phyloP scores from a whole-genome alignment of 2,888 invertebrate species.

The Lepidochitona cinerea region DNA sequence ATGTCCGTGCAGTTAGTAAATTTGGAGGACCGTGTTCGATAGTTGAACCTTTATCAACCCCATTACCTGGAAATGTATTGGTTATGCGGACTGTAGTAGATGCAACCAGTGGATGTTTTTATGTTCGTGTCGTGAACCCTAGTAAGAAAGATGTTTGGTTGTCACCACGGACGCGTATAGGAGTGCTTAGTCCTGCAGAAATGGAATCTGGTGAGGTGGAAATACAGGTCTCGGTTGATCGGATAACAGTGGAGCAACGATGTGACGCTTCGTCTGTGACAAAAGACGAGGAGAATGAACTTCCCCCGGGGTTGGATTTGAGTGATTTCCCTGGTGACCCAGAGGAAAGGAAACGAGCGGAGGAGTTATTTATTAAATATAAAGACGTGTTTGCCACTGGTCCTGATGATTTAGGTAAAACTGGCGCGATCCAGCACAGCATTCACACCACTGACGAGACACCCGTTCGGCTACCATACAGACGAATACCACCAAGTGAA shows the following conservation, averaged over 20 bases:
- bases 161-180: neutral
- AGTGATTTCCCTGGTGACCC: neutral
- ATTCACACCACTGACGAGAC: constrained; percentile 12
- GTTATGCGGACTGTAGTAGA: neutral
- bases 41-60: neutral
- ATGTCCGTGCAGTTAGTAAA: neutral
- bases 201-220: neutral
- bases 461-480: constrained; percentile 23
- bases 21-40: neutral
- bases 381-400: constrained; percentile 8
- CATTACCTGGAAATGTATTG: neutral
- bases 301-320: neutral
- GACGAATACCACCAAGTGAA: constrained; percentile 23
- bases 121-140: neutral
- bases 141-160: neutral
- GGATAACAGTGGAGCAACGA: neutral
- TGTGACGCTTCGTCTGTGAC: neutral
- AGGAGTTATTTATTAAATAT: neutral
- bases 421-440: constrained; percentile 19
- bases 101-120: neutral
- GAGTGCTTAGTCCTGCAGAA: neutral
- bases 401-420: constrained; percentile 26
- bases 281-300: too few species aligned
- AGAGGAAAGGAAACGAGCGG: neutral
- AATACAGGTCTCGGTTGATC: neutral